Evolutionary conservation across 2,888 invertebrate species (phyloP).

Genomic region (Cordilura impudica): DNA sequence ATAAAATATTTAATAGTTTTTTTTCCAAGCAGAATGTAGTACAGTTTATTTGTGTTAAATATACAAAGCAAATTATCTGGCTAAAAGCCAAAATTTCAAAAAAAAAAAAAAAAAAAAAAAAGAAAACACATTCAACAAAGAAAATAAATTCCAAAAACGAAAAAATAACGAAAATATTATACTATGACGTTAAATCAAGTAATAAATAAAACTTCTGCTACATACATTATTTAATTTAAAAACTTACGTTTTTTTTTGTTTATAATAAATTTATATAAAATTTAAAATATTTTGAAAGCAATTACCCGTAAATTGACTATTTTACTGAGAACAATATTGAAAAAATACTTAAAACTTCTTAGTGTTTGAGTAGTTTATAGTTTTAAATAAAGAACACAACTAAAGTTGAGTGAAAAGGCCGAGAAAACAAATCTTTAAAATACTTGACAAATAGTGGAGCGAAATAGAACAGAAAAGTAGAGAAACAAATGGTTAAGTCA

Average conservation of each 20-base stretch:
- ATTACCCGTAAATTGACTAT: too few species aligned
- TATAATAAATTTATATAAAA: too few species aligned
- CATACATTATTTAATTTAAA: too few species aligned
- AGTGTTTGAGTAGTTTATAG: conserved; percentile 25
- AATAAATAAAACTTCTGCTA: too few species aligned
- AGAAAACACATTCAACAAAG: neutral
- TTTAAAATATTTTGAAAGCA: too few species aligned
- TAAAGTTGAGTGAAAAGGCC: neutral
- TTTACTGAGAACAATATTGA: neutral
- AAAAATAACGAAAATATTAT: neutral
- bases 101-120: neutral
- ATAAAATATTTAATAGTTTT: neutral
- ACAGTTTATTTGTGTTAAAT: neutral
- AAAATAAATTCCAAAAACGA: neutral
- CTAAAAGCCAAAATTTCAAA: conserved; percentile 4
- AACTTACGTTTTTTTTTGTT: too few species aligned
- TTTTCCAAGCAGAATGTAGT: conserved; percentile 2
- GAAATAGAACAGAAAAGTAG: neutral
- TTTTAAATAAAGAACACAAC: conserved; percentile 49
- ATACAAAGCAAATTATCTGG: neutral
- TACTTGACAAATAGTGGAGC: neutral
- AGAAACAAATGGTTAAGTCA: neutral
- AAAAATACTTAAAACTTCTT: neutral
- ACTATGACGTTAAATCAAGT: neutral
- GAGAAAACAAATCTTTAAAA: neutral